Evolutionary conservation across 2,888 invertebrate species (phyloP), one percentile per base, ranked within the genome.

Genomic region (Podabrus alpinus): DNA sequence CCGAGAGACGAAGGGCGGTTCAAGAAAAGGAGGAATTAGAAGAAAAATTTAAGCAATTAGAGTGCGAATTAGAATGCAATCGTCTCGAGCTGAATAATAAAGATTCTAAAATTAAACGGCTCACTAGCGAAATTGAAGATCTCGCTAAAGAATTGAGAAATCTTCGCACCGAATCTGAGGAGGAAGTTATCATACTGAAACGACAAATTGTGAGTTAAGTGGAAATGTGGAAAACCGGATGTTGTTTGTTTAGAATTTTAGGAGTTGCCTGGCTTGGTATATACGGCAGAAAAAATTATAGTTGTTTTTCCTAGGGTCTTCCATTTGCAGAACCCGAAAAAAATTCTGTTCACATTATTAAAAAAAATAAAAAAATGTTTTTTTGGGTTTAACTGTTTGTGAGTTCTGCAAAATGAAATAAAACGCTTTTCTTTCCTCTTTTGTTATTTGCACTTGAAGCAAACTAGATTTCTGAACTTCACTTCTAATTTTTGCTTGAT

Each of bases 1-100:
- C 93, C 4, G 95, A 95, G 84, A 91, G 95, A 79, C 89, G 95
- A 81, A 90, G 94, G 80, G 93, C 94, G 0, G 91, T 94, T 66
- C 89, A 90, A 68, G 92, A 93, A 78, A 92, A 92, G 80, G 92
- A 91, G 82, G 90, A 90, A 80, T 88, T 93, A 79, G 89, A 89
- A 77, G 92, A 94, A 78, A 90, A 91, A 85, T 89, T 94, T 13
- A 88, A 90, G 79, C 90, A 90, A 79, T 87, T 92, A 82, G 91
- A 93, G 79, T 90, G 90, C 2, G 92, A 93, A 81, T 85, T 93
- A 77, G 92, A 93, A 84, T 92, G 92, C 86, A 89, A 90, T 76
- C 91, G 89, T 84, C 90, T 92, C 81, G 92, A 91, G 81, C 87
- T 93, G 81, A 89, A 90, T 79, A 92, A 92, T 82, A 92, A 92